These are phyloP conservation scores for Heliconius hermathena DNA, from an alignment of 1,140 invertebrate species.

Conservation along the genomic window DNA sequence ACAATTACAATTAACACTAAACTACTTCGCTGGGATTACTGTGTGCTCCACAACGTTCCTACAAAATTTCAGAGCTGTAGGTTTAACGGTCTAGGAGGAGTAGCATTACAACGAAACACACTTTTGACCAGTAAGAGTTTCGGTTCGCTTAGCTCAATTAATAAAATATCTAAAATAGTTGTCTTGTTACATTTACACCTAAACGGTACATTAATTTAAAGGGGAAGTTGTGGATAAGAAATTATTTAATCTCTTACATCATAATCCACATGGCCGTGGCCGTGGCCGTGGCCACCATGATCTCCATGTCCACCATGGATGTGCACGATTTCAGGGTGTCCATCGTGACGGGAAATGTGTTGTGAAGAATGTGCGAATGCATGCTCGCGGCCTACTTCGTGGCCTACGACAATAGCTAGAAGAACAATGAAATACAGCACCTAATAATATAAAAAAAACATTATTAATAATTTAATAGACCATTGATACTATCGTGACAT, in stretches of 20 bases:
- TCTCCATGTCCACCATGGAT: not conserved
- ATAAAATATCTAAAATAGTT: too few relatives aligned
- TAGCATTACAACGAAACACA: too few relatives aligned
- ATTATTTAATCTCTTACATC: not conserved
- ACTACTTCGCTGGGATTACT: too few relatives aligned
- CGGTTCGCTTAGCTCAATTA: too few relatives aligned
- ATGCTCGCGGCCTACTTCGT: not conserved
- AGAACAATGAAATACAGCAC: not conserved
- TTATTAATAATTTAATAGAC: not conserved
- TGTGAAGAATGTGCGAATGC: slow-evolving; percentile 4
- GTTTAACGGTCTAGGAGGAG: too few relatives aligned
- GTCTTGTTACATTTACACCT: too few relatives aligned
- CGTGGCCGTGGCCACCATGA: not conserved
- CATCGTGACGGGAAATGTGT: not conserved
- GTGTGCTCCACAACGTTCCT: too few relatives aligned
- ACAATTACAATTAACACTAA: too few relatives aligned
- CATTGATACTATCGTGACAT: not conserved
- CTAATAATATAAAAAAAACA: not conserved
- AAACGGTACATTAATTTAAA: not conserved
- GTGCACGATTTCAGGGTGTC: slow-evolving; percentile 9
- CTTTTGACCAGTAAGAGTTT: too few relatives aligned
- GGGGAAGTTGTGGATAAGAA: not conserved
- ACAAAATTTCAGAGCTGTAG: too few relatives aligned
- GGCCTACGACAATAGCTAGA: not conserved
- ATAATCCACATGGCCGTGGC: slow-evolving; percentile 12